Evolutionary conservation across 2,888 invertebrate species (phyloP).

Genomic region (Cantharis lateralis): DNA sequence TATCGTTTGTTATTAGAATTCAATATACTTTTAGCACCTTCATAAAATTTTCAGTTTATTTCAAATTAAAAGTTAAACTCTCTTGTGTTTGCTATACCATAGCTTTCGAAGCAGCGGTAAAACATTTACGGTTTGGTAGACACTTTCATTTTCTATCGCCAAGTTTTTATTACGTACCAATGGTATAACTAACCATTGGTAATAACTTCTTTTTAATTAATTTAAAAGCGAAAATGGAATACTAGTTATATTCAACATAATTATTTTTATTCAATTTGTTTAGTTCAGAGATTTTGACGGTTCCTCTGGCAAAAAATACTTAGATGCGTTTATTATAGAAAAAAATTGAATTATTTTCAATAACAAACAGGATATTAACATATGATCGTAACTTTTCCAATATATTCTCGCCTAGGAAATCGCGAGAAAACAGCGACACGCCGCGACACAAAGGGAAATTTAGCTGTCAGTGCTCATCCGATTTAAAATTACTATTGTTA

Average conservation of each 20-base stretch:
- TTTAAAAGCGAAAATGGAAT: no score
- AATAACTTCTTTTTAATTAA: no score
- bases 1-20: not conserved
- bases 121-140: not conserved
- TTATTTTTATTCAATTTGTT: not conserved
- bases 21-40: not conserved
- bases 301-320: not conserved
- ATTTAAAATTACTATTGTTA: constrained; percentile 34
- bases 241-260: no score
- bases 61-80: not conserved
- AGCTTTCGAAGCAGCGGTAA: not conserved
- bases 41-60: not conserved
- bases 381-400: constrained; percentile 28
- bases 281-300: not conserved
- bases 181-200: no score
- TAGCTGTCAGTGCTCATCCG: constrained; percentile 34
- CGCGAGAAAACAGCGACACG: constrained; percentile 13
- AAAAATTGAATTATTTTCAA: constrained; percentile 20
- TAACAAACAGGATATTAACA: constrained; percentile 29
- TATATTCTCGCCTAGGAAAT: constrained; percentile 20
- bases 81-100: not conserved
- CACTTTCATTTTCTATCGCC: not conserved
- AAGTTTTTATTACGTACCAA: not conserved
- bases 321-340: not conserved
- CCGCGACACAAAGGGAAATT: constrained; percentile 35